phyloP scores from a whole-genome alignment of 2,888 invertebrate genomes.

The Gryllus longicercus region DNA sequence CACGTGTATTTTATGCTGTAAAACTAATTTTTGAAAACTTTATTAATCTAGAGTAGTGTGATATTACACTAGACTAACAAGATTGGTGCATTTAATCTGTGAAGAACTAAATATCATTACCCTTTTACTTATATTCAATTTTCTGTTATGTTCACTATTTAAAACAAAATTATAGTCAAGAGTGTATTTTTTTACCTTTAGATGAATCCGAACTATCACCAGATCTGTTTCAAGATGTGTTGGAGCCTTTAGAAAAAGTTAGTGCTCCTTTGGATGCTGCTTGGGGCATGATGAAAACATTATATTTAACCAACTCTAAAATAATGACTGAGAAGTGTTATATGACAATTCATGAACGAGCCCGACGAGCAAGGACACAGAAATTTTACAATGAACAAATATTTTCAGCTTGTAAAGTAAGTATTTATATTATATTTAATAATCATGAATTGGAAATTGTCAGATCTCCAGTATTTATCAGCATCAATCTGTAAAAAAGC shows the following conservation, averaged over 20 bases:
- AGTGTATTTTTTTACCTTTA: constrained; percentile 19
- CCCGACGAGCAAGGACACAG: constrained; percentile 66
- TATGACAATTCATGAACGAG: constrained; percentile 73
- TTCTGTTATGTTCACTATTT: not conserved
- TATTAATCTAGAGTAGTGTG: too few species aligned
- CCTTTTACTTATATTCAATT: too few species aligned
- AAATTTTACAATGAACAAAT: constrained; percentile 71
- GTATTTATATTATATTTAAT: constrained; percentile 40
- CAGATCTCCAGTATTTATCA: not conserved
- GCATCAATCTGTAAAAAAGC: not conserved
- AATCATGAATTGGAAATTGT: constrained; percentile 23
- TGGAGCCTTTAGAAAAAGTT: constrained; percentile 71
- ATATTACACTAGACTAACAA: too few species aligned
- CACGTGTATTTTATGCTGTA: too few species aligned
- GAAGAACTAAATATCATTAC: too few species aligned
- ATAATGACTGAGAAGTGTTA: constrained; percentile 77
- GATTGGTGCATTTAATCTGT: too few species aligned
- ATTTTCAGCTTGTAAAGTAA: constrained; percentile 62
- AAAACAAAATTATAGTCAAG: not conserved
- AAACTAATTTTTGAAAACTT: too few species aligned
- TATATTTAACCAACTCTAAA: constrained; percentile 75
- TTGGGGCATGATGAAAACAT: constrained; percentile 81
- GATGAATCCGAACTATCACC: constrained; percentile 20
- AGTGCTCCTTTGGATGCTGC: constrained; percentile 73
- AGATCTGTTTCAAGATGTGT: constrained; percentile 63